Percentiles rank a stretch among this genome's conserved stretches.
Conservation (phyloP, 2,113 vertebrate genomes). For the Corydoras sp. region DNA sequence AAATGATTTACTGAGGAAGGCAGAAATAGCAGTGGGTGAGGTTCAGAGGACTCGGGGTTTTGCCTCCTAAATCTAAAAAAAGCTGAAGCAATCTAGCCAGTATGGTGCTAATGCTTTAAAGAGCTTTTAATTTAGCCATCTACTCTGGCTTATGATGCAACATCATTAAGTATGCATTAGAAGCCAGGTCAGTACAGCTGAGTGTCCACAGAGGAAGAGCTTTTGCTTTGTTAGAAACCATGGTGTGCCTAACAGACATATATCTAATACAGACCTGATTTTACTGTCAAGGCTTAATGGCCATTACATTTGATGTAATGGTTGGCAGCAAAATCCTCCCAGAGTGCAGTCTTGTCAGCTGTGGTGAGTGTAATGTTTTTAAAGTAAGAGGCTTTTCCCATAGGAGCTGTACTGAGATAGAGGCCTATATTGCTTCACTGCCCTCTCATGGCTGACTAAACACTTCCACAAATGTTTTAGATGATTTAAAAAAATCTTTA, state of each 20-base stretch:
- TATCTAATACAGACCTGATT: not conserved
- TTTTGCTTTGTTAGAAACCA: not conserved
- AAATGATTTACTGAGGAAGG: not conserved
- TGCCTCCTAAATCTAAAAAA: constrained; percentile 5
- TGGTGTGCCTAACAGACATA: not conserved
- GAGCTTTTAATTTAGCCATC: constrained; percentile 44
- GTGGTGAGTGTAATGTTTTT: not conserved
- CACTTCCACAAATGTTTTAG: not conserved
- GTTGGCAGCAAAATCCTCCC: constrained; percentile 6
- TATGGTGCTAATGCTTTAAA: constrained; percentile 39
- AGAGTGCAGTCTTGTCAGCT: not conserved
- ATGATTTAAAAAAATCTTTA: not conserved
- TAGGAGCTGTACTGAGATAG: not conserved
- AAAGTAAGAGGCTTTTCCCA: not conserved
- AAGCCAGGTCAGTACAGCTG: not conserved
- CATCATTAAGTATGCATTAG: constrained; percentile 26
- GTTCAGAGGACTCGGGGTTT: constrained; percentile 42
- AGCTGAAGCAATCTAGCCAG: not conserved
- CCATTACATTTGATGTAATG: constrained; percentile 27
- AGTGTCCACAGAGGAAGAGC: constrained; percentile 10
- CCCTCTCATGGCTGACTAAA: not conserved
- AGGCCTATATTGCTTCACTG: not conserved
- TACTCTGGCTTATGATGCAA: constrained; percentile 28
- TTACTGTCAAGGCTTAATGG: constrained; percentile 3
- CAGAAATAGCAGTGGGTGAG: not conserved